These are phyloP conservation scores for Chaetodon trifasciatus DNA, from an alignment of 2,797 vertebrate genomes.

Conservation along the genomic window DNA sequence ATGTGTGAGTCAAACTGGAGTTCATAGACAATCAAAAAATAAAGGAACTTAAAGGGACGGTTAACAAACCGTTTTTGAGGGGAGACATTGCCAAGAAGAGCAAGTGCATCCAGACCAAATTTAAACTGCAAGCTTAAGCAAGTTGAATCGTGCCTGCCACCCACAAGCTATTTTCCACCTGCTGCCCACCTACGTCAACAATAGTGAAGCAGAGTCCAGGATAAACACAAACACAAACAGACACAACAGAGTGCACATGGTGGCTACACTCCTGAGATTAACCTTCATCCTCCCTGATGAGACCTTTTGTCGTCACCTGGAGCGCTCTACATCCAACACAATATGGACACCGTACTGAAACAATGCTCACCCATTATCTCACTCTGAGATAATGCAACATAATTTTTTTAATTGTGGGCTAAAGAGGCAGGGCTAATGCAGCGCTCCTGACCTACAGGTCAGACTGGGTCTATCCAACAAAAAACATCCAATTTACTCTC, in stretches of 20 bases:
- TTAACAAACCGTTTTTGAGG: background rate
- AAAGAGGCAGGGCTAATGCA: slow-evolving; percentile 8
- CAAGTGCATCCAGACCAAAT: slow-evolving; percentile 53
- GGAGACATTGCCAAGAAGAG: slow-evolving; percentile 28
- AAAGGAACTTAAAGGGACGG: background rate
- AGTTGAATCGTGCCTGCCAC: slow-evolving; percentile 75
- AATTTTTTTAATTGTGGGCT: slow-evolving; percentile 17
- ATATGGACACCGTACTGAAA: slow-evolving; percentile 45
- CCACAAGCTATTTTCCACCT: slow-evolving; percentile 81
- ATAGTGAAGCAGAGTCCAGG: slow-evolving; percentile 73
- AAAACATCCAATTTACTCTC: slow-evolving; percentile 29
- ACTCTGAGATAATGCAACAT: slow-evolving; percentile 25
- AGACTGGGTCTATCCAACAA: slow-evolving; percentile 11
- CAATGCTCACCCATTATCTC: slow-evolving; percentile 48
- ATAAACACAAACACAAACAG: slow-evolving; percentile 76
- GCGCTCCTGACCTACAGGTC: slow-evolving; percentile 11
- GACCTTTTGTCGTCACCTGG: slow-evolving; percentile 65
- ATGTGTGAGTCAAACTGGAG: background rate
- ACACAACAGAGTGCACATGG: slow-evolving; percentile 73
- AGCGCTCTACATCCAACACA: slow-evolving; percentile 49
- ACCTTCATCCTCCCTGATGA: slow-evolving; percentile 72
- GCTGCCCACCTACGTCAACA: slow-evolving; percentile 79
- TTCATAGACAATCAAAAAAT: background rate
- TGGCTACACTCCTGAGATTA: slow-evolving; percentile 73
- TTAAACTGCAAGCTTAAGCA: slow-evolving; percentile 53